Conservation (phyloP, 2,113 vertebrate genomes). For the Arenaria interpres region DNA sequence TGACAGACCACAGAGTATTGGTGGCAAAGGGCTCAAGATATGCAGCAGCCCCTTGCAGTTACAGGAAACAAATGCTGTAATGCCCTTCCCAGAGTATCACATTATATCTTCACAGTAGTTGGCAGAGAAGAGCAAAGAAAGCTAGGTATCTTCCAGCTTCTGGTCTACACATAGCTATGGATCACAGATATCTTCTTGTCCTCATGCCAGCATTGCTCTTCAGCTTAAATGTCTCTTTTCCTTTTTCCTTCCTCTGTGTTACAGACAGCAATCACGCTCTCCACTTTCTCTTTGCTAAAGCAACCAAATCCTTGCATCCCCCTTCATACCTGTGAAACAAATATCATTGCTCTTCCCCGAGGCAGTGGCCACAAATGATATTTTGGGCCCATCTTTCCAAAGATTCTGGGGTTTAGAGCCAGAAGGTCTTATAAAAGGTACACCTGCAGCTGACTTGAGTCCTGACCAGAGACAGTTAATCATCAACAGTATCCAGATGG, state of each 20-base stretch:
- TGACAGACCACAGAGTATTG: neutral
- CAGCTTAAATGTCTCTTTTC: neutral
- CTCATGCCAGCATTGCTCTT: neutral
- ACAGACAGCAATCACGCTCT: neutral
- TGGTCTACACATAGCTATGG: neutral
- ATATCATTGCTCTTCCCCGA: neutral
- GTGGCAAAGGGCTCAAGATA: neutral
- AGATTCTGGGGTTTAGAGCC: neutral
- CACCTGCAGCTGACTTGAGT: neutral
- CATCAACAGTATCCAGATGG: slow-evolving; percentile 36
- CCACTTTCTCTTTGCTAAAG: neutral
- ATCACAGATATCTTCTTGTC: neutral
- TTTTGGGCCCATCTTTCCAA: neutral
- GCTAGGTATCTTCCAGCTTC: neutral
- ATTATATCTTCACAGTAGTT: neutral
- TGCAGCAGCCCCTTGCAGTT: neutral
- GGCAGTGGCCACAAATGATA: neutral
- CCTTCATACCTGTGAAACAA: neutral
- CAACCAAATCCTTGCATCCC: neutral
- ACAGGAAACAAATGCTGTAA: neutral
- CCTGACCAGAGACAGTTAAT: slow-evolving; percentile 30
- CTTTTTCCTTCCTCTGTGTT: neutral
- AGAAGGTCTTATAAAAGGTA: neutral
- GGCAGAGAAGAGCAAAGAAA: neutral
- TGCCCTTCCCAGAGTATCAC: neutral